A percentile compares a stretch with the other conserved stretches of the same genome.
Evolutionary conservation across 2,797 vertebrate genomes (phyloP).

Genomic region (Scomberomorus guttatus): DNA sequence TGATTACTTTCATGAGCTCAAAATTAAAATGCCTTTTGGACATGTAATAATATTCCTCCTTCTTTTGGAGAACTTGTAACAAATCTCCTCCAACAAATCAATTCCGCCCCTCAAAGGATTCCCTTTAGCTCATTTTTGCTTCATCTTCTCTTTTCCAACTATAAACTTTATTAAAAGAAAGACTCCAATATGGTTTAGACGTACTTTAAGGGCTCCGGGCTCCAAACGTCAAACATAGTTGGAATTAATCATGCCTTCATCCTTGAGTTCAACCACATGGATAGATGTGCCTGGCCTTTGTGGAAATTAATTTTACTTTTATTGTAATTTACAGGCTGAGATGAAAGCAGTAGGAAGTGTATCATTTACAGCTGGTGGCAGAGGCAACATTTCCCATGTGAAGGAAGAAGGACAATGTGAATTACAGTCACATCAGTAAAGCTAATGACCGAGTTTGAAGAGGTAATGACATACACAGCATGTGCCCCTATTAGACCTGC

Average conservation of each 20-base stretch:
- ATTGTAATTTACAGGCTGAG: constrained; percentile 38
- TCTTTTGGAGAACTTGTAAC: constrained; percentile 52
- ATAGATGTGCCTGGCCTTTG: constrained; percentile 12
- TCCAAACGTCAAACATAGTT: constrained; percentile 27
- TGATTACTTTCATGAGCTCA: constrained; percentile 36
- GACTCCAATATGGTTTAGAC: constrained; percentile 36
- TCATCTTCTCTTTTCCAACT: constrained; percentile 44
- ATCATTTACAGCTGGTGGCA: constrained; percentile 32
- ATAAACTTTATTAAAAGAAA: constrained; percentile 59
- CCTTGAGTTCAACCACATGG: neutral
- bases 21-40: constrained; percentile 60
- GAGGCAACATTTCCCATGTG: constrained; percentile 9
- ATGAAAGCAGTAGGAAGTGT: constrained; percentile 26
- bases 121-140: constrained; percentile 30
- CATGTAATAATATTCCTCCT: constrained; percentile 39
- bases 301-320: constrained; percentile 40
- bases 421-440: constrained; percentile 41
- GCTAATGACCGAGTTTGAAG: constrained; percentile 43
- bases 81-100: constrained; percentile 63
- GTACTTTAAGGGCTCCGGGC: constrained; percentile 26
- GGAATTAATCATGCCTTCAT: constrained; percentile 49
- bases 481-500: constrained; percentile 42
- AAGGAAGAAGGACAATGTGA: constrained; percentile 19
- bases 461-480: constrained; percentile 59
- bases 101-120: constrained; percentile 38